Conservation (phyloP, 2,113 vertebrate species). For the Sarotherodon lohbergeri region DNA sequence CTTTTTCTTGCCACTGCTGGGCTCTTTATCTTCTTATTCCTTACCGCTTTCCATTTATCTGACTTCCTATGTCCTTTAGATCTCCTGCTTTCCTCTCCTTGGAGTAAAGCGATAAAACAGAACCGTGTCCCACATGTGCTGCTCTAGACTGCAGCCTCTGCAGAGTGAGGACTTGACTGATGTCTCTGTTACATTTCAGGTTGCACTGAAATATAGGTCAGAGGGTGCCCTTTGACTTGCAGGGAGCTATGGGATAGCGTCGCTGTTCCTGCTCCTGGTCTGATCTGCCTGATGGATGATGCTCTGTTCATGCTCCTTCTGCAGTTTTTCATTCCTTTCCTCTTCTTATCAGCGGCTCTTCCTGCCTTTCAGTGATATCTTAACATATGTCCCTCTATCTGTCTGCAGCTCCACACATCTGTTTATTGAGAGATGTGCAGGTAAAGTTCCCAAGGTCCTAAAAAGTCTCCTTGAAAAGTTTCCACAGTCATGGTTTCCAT, state of each 20-base stretch:
- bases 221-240: conserved; percentile 34
- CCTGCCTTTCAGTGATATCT: background rate
- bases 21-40: conserved; percentile 20
- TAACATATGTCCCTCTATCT: conserved; percentile 3
- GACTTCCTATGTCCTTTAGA: conserved; percentile 38
- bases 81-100: conserved; percentile 20
- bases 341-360: conserved; percentile 1
- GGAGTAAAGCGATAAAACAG: conserved; percentile 51
- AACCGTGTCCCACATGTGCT: conserved; percentile 36
- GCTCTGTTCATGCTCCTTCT: background rate
- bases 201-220: conserved; percentile 48
- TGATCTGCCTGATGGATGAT: conserved; percentile 49
- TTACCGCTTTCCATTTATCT: conserved; percentile 13
- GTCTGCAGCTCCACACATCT: conserved; percentile 26
- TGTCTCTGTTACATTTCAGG: conserved; percentile 37
- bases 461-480: background rate
- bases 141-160: background rate
- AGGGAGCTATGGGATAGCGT: conserved; percentile 24
- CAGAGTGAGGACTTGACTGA: conserved; percentile 31
- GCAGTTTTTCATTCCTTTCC: conserved; percentile 27
- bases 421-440: conserved; percentile 17
- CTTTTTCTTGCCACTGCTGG: background rate
- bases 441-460: background rate
- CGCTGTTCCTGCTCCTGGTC: conserved; percentile 4
- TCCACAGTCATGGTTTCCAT: background rate